These are phyloP conservation scores for Pseudochirops cupreus DNA, from an alignment of 2,797 vertebrate species.

Conservation along the genomic window DNA sequence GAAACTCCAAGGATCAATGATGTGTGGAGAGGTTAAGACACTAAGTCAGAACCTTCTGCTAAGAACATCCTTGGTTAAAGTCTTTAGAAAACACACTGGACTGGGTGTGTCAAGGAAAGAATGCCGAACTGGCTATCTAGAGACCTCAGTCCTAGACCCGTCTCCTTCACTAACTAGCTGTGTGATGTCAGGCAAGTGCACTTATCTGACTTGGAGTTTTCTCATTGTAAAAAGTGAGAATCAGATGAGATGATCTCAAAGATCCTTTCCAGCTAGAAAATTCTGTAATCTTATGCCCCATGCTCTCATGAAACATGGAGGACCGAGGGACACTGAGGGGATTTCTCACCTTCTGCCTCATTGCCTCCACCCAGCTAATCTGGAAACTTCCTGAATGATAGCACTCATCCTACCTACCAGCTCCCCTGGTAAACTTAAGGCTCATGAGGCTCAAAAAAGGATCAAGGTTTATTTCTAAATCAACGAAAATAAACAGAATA, in stretches of 20 bases:
- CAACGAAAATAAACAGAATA: background rate
- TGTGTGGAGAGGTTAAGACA: background rate
- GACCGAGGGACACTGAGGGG: background rate
- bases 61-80: background rate
- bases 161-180: background rate
- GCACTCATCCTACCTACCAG: background rate
- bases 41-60: background rate
- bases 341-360: background rate
- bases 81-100: background rate
- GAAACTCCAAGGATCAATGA: background rate
- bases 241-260: background rate
- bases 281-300: background rate
- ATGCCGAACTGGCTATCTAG: background rate
- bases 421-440: background rate
- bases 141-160: background rate
- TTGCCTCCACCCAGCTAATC: background rate
- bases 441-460: background rate
- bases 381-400: background rate
- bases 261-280: background rate
- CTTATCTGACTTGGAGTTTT: background rate
- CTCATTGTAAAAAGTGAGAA: slow-evolving; percentile 8
- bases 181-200: slow-evolving; percentile 4
- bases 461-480: background rate
- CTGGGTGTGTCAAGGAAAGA: background rate
- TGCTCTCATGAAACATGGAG: background rate